These are phyloP conservation scores for Drosophila longiperda DNA, from an alignment of 2,888 invertebrate genomes.

Conservation along the genomic window DNA sequence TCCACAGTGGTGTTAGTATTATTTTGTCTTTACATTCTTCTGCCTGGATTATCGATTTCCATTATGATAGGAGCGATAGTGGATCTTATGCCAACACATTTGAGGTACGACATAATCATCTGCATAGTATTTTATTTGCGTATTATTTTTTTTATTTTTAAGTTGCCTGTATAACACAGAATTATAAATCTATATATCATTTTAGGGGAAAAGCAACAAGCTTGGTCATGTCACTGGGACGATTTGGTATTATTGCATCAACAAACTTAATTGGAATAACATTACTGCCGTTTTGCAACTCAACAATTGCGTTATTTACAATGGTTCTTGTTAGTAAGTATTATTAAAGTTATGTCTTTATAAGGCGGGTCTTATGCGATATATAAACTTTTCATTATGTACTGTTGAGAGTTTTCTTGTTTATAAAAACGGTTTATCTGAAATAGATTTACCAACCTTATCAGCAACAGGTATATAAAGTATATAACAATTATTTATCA, in stretches of 20 bases:
- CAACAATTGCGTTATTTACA: slow-evolving; percentile 74
- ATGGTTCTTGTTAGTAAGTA: slow-evolving; percentile 66
- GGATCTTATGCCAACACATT: slow-evolving; percentile 80
- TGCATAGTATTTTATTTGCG: neutral
- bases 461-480: neutral
- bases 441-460: neutral
- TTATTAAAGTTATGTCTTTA: neutral
- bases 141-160: no score
- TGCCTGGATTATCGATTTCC: slow-evolving; percentile 80
- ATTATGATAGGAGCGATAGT: slow-evolving; percentile 81
- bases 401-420: neutral
- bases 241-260: slow-evolving; percentile 76
- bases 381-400: no score
- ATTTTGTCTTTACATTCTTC: slow-evolving; percentile 80
- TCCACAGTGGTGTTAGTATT: slow-evolving; percentile 73
- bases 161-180: neutral
- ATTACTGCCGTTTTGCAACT: slow-evolving; percentile 71
- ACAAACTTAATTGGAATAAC: slow-evolving; percentile 77
- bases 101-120: slow-evolving; percentile 63
- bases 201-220: slow-evolving; percentile 80
- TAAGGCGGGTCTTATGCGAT: neutral
- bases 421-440: neutral
- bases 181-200: slow-evolving; percentile 2
- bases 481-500: neutral
- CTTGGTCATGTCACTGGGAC: slow-evolving; percentile 73